Base-by-base conservation (phyloP, 1,140 invertebrate species). In the Drosophila orosa region DNA sequence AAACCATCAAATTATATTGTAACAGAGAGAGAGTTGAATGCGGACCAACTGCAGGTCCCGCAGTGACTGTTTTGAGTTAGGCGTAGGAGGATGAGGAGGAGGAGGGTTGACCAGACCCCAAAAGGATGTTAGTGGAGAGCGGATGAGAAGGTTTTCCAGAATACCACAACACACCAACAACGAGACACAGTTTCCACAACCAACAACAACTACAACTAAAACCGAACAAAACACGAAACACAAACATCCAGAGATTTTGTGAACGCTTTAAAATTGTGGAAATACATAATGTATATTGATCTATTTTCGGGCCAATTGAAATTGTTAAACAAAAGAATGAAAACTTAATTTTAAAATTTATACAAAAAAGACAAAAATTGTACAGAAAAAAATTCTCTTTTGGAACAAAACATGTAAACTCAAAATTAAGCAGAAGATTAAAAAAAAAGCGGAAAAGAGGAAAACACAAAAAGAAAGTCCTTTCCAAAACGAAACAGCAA, bases 281-380 rank as follows among this genome's bases (percentile, higher is more conserved):
- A 56, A 69, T 50, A 65, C 74, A 60, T 68, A 59, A 45, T n/a
- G n/a, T 79, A 54, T 24, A 35, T 54, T 54, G 19, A 54, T 54
- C 50, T 54, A 86, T 85, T 89, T 86, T 86, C 76, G 83, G 83
- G 86, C 83, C 83, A 86, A 89, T 75, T 83, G 75, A 77, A 76
- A 68, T 76, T 75, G 60, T 74, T 74, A 76, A 67, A 67, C 54
- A 72, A 45, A 73, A 58, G 39, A 82, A 59, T 74, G 71, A 81
- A 61, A 78, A 78, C 42, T n/a, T 78, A 72, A 86, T 77, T 85
- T 87, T 84, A 77, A 54, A 71, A 76, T 59, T 29, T 56, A 77
- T 59, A 77, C 61, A 58, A 33, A 71, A 69, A 71, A 45, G 47
- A 69, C 29, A 71, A 71, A 58, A 59, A 55, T 68, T 77, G 73